Conservation (phyloP, 1,140 invertebrate species). For the Nephila pilipes region DNA sequence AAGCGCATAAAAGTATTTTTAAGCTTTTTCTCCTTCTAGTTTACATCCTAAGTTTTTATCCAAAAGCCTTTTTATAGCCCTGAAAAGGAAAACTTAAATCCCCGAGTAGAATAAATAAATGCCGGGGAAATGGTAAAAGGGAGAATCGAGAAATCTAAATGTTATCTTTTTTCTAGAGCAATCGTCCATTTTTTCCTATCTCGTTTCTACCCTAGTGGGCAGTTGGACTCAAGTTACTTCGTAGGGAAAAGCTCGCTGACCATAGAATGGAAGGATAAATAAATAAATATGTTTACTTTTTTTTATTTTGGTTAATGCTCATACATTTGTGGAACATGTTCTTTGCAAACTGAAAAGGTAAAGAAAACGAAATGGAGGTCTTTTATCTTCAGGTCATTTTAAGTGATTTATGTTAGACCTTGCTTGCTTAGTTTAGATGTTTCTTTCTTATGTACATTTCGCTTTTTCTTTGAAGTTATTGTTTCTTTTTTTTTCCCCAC, state of each 20-base stretch:
- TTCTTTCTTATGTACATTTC: not conserved
- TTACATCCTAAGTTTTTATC: not conserved
- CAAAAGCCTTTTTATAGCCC: not conserved
- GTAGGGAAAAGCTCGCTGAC: not conserved
- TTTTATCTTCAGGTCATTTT: not conserved
- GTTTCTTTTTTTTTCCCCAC: not conserved
- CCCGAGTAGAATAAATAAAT: conserved; percentile 1
- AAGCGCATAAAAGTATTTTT: conserved; percentile 13
- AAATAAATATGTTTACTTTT: conserved; percentile 4
- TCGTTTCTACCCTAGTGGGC: not conserved
- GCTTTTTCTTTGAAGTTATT: not conserved
- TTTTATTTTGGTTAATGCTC: not conserved
- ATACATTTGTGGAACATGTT: not conserved
- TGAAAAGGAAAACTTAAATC: conserved; percentile 12
- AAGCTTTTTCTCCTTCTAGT: not conserved
- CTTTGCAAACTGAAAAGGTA: not conserved
- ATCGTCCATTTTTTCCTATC: conserved; percentile 13
- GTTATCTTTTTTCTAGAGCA: not conserved
- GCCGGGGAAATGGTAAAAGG: not conserved
- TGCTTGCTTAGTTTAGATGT: not conserved
- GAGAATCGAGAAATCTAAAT: not conserved
- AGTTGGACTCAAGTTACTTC: not conserved
- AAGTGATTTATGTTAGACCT: not conserved
- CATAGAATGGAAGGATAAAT: not conserved
- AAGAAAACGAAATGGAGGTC: not conserved